Evolutionary conservation across 2,113 vertebrate species (phyloP), one percentile per base, ranked within the genome.

Genomic region (Melozone crissalis): DNA sequence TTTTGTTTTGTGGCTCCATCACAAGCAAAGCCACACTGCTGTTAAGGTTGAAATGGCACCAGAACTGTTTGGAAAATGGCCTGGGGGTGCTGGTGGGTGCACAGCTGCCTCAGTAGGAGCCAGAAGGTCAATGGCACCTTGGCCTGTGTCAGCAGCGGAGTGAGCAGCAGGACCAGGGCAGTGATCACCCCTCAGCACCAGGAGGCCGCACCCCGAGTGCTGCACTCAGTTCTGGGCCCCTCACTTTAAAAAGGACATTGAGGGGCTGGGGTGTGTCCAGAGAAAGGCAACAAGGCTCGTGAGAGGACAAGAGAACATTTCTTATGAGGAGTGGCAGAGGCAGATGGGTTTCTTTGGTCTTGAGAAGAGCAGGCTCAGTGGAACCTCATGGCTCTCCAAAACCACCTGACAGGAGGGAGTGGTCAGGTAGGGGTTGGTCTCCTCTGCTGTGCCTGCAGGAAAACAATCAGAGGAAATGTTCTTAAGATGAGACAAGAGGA

Each of bases 131-230:
- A 0, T 27, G 68, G 27, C 33, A 46, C 3, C 67, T 9, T 35
- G 57, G 31, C 31, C 16, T 24, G 26, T 44, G 26, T 7, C 81
- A 72, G 33, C 39, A 62, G 8, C 0, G 11, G 27, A 9, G 11
- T 47, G 39, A 18, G 16, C 39, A 55, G 49, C 49, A 84, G 59
- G 15, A 55, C 9, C 58, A 74, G 28, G 41, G 49, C 41, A 37
- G 58, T 7, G 39, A 37, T 9, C 27, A 22, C 11, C 14, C 58
- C 49, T 73, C 7, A 2, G 39, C 33, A 33, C 26, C 7, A 3
- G 7, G 17, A 39, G 47, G 27, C 33, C 27, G 33, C 68, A 46
- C 33, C 8, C 26, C 0, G 0, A 37, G 33, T 17, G 46, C 39
- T 33, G 47, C 17, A 47, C 47, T 37, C 47, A 33, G 68, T 2